A percentile compares a stretch with the other conserved stretches of the same genome.
Conservation (phyloP, 2,113 vertebrate genomes). For the Salvelinus sp. region DNA sequence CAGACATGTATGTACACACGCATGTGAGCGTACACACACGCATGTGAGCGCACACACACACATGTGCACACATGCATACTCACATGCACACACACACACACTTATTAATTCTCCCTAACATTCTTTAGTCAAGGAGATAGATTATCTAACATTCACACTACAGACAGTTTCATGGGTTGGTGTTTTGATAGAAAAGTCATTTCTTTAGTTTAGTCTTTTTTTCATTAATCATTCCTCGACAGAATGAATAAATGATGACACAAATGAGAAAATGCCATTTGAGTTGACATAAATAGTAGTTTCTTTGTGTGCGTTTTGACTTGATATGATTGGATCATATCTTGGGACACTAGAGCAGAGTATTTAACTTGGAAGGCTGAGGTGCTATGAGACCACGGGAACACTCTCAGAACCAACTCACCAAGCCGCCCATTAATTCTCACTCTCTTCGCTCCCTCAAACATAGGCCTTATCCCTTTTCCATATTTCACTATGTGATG, state of each 20-base stretch:
- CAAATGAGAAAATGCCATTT: conserved; percentile 16
- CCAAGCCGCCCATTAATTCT: conserved; percentile 57
- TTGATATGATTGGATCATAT: conserved; percentile 53
- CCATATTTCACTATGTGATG: conserved; percentile 47
- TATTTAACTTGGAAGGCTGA: conserved; percentile 66
- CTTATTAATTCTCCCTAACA: not conserved
- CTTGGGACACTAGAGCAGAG: conserved; percentile 41
- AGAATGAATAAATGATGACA: conserved; percentile 3
- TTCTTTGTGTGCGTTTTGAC: conserved; percentile 49
- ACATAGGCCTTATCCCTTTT: conserved; percentile 46
- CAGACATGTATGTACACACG: too few relatives aligned
- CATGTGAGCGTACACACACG: too few relatives aligned
- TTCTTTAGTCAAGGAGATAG: not conserved
- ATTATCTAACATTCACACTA: not conserved
- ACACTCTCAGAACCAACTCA: conserved; percentile 37
- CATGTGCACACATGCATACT: too few relatives aligned
- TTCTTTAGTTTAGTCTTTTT: too few relatives aligned
- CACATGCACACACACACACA: too few relatives aligned
- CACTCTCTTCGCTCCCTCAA: conserved; percentile 41
- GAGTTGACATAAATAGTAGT: conserved; percentile 37
- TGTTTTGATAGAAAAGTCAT: too few relatives aligned
- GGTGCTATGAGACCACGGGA: conserved; percentile 46
- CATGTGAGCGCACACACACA: too few relatives aligned
- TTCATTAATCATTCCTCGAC: too few relatives aligned
- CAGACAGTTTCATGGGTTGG: too few relatives aligned